These are phyloP conservation scores for Oncorhynchus keta DNA, from an alignment of 2,113 vertebrate species.

Conservation along the genomic window DNA sequence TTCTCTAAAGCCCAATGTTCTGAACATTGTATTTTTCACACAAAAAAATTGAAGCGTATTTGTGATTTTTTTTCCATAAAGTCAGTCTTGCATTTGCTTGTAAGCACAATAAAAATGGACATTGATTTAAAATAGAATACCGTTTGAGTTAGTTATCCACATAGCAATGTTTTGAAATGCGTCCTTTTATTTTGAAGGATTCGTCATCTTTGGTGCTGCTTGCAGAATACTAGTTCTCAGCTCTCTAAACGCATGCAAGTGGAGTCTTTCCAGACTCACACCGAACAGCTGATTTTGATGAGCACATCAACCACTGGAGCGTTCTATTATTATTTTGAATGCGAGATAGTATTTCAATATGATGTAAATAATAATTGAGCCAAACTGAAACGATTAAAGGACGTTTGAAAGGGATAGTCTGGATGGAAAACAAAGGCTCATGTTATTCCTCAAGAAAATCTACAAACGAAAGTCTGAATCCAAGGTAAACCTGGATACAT, in stretches of 20 bases:
- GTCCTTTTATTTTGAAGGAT: no score
- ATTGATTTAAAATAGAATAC: no score
- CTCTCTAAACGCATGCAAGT: conserved; percentile 23
- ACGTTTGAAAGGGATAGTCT: conserved; percentile 5
- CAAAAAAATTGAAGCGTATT: no score
- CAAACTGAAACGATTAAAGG: not conserved
- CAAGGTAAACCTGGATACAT: conserved; percentile 24
- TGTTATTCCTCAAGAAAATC: conserved; percentile 6
- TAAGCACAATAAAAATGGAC: no score
- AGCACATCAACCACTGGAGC: not conserved
- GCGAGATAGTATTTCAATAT: not conserved
- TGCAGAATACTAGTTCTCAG: not conserved
- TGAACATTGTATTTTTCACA: no score
- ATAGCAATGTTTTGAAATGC: no score
- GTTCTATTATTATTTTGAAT: not conserved
- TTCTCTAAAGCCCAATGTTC: no score
- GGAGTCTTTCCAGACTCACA: conserved; percentile 18
- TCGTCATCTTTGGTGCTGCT: not conserved
- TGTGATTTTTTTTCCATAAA: no score
- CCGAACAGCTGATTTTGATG: not conserved
- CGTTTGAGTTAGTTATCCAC: no score
- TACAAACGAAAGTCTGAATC: conserved; percentile 15
- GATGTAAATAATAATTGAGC: not conserved
- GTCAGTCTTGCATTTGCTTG: no score
- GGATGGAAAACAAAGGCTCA: not conserved